Base-by-base conservation (phyloP, 64 coral and sea anemone genomes). In the Montipora sp. region DNA sequence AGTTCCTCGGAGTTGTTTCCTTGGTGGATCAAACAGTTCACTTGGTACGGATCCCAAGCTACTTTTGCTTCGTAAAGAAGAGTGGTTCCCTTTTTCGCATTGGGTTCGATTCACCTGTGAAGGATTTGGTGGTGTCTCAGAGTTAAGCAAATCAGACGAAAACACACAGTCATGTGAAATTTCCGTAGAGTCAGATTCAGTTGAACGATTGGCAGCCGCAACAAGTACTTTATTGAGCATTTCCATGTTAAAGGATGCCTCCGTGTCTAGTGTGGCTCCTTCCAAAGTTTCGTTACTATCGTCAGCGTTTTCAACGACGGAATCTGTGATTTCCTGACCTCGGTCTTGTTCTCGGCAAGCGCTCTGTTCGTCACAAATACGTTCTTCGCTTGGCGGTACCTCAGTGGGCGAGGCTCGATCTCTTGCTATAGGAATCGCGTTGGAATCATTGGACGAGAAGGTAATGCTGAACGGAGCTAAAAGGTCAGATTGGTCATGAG, bases 331-430 rank as follows among this genome's bases (percentile, higher is more conserved):
- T 61, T 23, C 82, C 10, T 45, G 15, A 8, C 53, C 53, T 57
- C 49, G 61, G 19, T 19, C 19, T 20, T 48, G 43, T 11, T 71
- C 47, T 10, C 44, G 3, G 7, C 16, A n/a, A 70, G 7, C 4
- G 45, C 16, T 20, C 8, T 85, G 43, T 50, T 71, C 82, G 10
- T 23, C 22, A 19, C 19, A 71, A 8, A 51, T 50, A 50, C 82
- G 43, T 50, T 85, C 82, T 5, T 85, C 82, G 47, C 44, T 72
- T 18, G 81, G 81, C 48, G 82, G 46, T 48, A 44, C 7, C 3
- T 15, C 82, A 46, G 3, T 60, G 10, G 44, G 4, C 16, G 6
- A 10, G 5, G 14, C 82, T 36, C 71, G 65, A 5, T 48, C 50
- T 50, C 45, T 85, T 3, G 8, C 22, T 48, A 5, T 8, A 23